Base-by-base conservation (phyloP, 2,113 vertebrate species). In the Oceanodroma tethys region DNA sequence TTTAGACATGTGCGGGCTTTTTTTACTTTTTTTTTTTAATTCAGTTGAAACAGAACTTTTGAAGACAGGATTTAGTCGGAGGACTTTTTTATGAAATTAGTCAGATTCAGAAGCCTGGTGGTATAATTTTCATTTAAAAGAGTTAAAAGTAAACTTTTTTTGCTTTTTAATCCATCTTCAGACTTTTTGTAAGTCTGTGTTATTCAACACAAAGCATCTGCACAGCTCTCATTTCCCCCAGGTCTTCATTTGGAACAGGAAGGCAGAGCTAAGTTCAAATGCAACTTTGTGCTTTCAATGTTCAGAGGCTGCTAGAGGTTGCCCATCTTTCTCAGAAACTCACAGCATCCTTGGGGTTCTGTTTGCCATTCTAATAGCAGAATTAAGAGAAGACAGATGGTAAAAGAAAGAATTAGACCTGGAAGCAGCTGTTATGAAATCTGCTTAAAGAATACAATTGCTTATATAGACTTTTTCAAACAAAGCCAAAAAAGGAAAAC, bases 361-460 rank as follows among this genome's bases (percentile, higher is more conserved):
- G 48, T 88, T 93, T 95, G 93, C 87, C 48, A 91, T 91, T 96
- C 66, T 91, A 96, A 94, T 82, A 82, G 84, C 40, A 94, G 92
- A 96, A 90, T 93, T 91, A 94, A 80, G 74, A 95, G 72, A 93
- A 91, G 75, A 92, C 95, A 96, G 92, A 95, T 85, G 95, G 90
- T 72, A 88, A 96, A 45, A 72, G 53, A 90, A 93, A 87, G 93
- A 94, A 93, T 90, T 90, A 90, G 83, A 82, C 71, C 74, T 94
- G 36, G 84, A 91, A 96, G 45, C 96, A 96, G 95, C 72, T 94
- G 97, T 86, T 93, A 86, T 4, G 36, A 92, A 95, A 94, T 95
- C 92, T 95, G 92, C 67, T 95, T 96, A 74, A 74, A 93, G 88
- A 93, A 88, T 78, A 90, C 86, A 86, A 88, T 90, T 88, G 81